Evolutionary conservation across 2,113 vertebrate species (phyloP).

Genomic region (Suncus etruscus): DNA sequence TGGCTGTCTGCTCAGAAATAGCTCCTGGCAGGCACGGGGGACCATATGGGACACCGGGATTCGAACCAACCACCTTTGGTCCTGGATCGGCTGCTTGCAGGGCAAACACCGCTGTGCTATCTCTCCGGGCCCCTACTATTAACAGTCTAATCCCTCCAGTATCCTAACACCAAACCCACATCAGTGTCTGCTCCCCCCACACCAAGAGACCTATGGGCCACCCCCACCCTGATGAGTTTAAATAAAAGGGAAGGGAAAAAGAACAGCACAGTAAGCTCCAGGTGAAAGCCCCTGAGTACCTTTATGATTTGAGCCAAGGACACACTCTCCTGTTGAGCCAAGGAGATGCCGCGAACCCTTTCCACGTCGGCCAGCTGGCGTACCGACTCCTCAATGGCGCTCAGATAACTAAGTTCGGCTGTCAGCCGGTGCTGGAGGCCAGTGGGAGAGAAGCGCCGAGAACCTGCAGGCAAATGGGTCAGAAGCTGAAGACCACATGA

Average conservation of each 20-base stretch:
- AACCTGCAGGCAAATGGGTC: slow-evolving; percentile 82
- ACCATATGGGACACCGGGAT: no score
- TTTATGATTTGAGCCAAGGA: slow-evolving; percentile 96
- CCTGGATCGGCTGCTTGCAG: no score
- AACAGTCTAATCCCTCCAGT: no score
- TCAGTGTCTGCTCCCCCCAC: no score
- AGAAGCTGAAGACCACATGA: background rate
- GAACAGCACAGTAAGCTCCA: background rate
- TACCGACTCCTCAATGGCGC: slow-evolving; percentile 94
- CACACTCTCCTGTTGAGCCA: slow-evolving; percentile 96
- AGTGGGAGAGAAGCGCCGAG: slow-evolving; percentile 92
- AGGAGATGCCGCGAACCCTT: slow-evolving; percentile 91
- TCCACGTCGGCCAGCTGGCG: slow-evolving; percentile 94
- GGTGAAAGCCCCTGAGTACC: slow-evolving; percentile 85
- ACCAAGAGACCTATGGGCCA: no score
- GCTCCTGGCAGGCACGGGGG: no score
- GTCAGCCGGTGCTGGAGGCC: slow-evolving; percentile 93
- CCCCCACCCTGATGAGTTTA: slow-evolving; percentile 15
- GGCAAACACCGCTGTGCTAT: no score
- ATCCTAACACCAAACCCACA: no score
- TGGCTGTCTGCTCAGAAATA: no score
- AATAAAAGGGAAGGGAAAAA: slow-evolving; percentile 34
- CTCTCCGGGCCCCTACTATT: no score
- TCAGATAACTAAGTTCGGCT: slow-evolving; percentile 94
- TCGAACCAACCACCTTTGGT: no score